Conservation (phyloP, 1,140 invertebrate species). For the Achroia grisella region DNA sequence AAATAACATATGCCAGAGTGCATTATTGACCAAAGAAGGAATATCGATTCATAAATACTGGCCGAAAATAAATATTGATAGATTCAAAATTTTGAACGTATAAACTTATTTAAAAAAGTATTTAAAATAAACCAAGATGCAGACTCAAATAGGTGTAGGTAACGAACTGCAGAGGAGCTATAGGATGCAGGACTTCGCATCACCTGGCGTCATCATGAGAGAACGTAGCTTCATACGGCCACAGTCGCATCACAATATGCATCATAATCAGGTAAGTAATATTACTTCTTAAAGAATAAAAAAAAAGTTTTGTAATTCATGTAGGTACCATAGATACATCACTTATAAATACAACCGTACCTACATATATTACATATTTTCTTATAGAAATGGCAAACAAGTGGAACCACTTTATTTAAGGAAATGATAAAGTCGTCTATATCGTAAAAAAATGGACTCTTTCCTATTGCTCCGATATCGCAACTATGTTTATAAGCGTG, state of each 20-base stretch:
- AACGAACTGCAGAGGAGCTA: slow-evolving; percentile 69
- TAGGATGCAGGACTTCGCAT: slow-evolving; percentile 69
- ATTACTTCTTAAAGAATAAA: no score
- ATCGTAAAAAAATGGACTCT: not conserved
- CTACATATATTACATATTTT: no score
- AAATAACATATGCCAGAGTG: slow-evolving; percentile 11
- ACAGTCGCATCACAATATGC: slow-evolving; percentile 74
- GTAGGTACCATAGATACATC: no score
- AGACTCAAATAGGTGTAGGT: slow-evolving; percentile 57
- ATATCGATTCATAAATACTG: not conserved
- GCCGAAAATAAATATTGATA: not conserved
- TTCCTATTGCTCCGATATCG: no score
- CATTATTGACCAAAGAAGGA: slow-evolving; percentile 28
- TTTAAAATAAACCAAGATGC: slow-evolving; percentile 35
- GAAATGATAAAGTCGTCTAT: not conserved
- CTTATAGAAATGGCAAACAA: no score
- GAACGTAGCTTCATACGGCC: slow-evolving; percentile 77
- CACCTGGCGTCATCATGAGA: slow-evolving; percentile 73
- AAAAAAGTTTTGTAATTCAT: not conserved
- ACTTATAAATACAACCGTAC: no score
- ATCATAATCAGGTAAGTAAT: slow-evolving; percentile 69
- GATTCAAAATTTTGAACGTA: no score
- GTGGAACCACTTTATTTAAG: no score
- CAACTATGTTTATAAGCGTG: no score
- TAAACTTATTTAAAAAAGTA: no score